A percentile compares a stretch with the other conserved stretches of the same genome.
These are phyloP conservation scores for Luscinia megarhynchos DNA, from an alignment of 2,797 vertebrate genomes.

Conservation along the genomic window DNA sequence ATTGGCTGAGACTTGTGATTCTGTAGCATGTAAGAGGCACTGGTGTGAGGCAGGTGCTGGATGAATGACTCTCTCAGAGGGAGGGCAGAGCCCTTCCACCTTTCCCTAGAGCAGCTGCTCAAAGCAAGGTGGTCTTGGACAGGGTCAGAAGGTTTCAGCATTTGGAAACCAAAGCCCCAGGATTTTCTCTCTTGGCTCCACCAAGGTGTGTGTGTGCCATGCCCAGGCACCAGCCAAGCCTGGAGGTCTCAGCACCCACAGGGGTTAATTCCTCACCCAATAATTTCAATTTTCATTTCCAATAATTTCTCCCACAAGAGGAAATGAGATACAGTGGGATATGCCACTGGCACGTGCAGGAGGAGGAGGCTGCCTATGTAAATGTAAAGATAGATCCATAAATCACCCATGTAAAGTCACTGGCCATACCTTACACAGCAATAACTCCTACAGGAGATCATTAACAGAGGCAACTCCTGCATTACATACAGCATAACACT, in stretches of 20 bases:
- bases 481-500: background rate
- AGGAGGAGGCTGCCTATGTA: background rate
- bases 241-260: background rate
- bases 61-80: background rate
- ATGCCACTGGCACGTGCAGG: background rate
- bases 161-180: background rate
- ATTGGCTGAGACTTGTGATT: background rate
- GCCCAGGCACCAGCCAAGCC: background rate
- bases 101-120: background rate
- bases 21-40: background rate
- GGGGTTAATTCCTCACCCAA: background rate
- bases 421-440: background rate
- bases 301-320: background rate
- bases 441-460: background rate
- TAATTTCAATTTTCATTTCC: background rate
- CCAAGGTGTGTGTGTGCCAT: background rate
- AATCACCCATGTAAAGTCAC: background rate
- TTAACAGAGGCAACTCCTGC: background rate
- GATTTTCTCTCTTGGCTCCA: background rate
- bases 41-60: background rate
- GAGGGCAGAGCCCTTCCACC: background rate
- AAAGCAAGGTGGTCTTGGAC: background rate
- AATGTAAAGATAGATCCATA: background rate
- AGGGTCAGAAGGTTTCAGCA: conserved; percentile 25
- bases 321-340: background rate